Evolutionary conservation across 1,140 invertebrate species (phyloP).

Genomic region (Zophobas atratus): DNA sequence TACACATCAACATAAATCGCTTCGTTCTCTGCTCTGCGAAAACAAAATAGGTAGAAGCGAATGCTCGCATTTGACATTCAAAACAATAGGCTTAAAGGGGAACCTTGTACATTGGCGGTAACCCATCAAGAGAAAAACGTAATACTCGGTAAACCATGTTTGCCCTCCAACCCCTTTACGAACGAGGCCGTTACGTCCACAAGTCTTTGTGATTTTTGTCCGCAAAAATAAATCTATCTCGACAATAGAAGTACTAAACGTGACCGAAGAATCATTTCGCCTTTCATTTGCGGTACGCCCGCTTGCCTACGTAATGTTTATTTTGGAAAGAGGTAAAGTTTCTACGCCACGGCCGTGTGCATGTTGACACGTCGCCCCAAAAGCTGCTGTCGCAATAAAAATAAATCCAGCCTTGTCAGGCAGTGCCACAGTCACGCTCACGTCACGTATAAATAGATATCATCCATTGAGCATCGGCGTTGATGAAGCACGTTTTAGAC

Average conservation of each 20-base stretch:
- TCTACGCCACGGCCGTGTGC: constrained; percentile 1
- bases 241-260: neutral
- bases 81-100: constrained; percentile 36
- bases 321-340: constrained; percentile 11
- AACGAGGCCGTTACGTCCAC: neutral
- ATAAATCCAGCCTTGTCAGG: constrained; percentile 15
- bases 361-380: constrained; percentile 18
- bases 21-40: constrained; percentile 18
- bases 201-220: neutral
- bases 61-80: constrained; percentile 20
- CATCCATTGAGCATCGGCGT: too few species aligned
- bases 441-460: too few species aligned
- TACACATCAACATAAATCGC: constrained; percentile 38
- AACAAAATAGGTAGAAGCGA: constrained; percentile 21
- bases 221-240: neutral
- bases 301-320: constrained; percentile 36
- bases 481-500: too few species aligned
- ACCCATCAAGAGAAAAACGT: too few species aligned
- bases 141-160: too few species aligned
- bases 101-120: neutral
- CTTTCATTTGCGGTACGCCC: neutral
- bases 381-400: neutral
- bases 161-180: too few species aligned
- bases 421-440: too few species aligned
- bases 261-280: too few species aligned